Conservation (phyloP, 2,888 invertebrate genomes). For the Meiosimyza platycephala region DNA sequence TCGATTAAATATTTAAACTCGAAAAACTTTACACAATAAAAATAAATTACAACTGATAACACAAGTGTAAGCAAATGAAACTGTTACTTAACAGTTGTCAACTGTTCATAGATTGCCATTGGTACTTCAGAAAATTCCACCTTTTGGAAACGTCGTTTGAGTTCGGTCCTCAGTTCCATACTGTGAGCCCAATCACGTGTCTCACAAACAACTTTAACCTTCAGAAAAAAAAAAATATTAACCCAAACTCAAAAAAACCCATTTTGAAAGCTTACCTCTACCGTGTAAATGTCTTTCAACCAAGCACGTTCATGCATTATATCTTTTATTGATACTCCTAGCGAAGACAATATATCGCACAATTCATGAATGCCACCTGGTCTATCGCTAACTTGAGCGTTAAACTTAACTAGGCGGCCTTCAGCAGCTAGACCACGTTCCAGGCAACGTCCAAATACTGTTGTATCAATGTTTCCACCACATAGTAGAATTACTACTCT, state of each 20-base stretch:
- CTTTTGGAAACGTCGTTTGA: slow-evolving; percentile 71
- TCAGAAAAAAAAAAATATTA: slow-evolving; percentile 50
- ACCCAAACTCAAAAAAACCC: too few species aligned
- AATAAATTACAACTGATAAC: slow-evolving; percentile 11
- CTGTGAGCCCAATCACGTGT: slow-evolving; percentile 86
- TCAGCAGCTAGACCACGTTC: slow-evolving; percentile 91
- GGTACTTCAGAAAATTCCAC: slow-evolving; percentile 70
- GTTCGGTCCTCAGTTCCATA: slow-evolving; percentile 71
- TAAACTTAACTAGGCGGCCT: slow-evolving; percentile 80
- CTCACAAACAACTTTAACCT: slow-evolving; percentile 92
- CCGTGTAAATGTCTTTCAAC: slow-evolving; percentile 90
- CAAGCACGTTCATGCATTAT: slow-evolving; percentile 96
- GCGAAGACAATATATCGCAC: slow-evolving; percentile 78
- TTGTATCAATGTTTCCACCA: slow-evolving; percentile 93
- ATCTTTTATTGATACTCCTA: slow-evolving; percentile 93
- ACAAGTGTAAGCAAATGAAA: slow-evolving; percentile 54
- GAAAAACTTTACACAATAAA: background rate
- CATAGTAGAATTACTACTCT: slow-evolving; percentile 88
- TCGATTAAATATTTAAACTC: background rate
- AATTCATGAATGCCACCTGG: slow-evolving; percentile 89
- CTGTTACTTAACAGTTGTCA: slow-evolving; percentile 71
- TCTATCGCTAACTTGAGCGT: slow-evolving; percentile 83
- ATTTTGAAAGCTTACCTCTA: slow-evolving; percentile 70
- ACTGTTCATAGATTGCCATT: slow-evolving; percentile 55
- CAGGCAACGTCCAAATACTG: slow-evolving; percentile 86